phyloP scores from a whole-genome alignment of 2,113 vertebrate genomes.

The Pseudonaja textilis region DNA sequence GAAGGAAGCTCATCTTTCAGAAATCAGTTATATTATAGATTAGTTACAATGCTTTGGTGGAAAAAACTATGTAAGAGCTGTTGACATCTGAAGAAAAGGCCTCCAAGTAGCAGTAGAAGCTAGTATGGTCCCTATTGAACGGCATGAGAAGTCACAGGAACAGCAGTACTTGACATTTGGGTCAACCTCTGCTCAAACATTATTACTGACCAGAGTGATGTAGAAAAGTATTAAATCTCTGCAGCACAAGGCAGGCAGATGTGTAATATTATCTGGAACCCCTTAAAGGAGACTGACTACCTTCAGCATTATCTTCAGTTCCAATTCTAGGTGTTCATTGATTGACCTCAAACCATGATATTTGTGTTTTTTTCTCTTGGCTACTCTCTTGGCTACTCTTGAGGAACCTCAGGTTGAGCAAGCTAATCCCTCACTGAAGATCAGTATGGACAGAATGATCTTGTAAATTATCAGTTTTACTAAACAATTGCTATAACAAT shows the following conservation, averaged over 20 bases:
- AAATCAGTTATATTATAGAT: constrained; percentile 15
- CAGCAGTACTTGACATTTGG: constrained; percentile 11
- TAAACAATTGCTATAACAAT: neutral
- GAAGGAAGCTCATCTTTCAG: neutral
- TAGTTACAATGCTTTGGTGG: constrained; percentile 8
- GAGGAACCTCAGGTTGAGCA: neutral
- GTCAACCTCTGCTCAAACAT: neutral
- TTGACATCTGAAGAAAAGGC: constrained; percentile 5
- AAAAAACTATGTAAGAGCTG: neutral
- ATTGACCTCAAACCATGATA: neutral
- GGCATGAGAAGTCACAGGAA: constrained; percentile 2
- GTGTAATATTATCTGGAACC: neutral
- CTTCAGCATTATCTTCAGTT: constrained; percentile 1
- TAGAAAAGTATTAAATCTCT: constrained; percentile 1
- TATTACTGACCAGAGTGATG: neutral
- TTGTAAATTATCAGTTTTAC: neutral
- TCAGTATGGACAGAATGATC: neutral
- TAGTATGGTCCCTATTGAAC: neutral
- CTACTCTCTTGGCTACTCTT: neutral
- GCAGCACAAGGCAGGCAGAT: constrained; percentile 10
- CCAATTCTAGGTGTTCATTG: neutral
- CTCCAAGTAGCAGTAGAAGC: neutral
- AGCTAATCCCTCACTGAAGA: neutral
- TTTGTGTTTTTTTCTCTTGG: neutral
- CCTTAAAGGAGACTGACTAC: neutral